Conservation (phyloP, 2,888 invertebrate genomes). For the Mermis nigrescens region DNA sequence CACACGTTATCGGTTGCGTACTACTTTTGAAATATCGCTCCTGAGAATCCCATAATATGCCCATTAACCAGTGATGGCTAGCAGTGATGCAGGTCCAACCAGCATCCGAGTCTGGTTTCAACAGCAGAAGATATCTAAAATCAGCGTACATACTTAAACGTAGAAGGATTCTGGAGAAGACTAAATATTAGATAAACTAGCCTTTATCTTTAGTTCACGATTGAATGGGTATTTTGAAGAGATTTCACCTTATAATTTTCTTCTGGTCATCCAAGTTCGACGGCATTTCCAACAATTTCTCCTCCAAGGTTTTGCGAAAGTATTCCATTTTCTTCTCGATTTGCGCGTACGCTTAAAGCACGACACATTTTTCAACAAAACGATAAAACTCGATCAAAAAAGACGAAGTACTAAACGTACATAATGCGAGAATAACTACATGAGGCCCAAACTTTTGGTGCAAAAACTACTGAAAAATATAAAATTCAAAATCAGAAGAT, state of each 20-base stretch:
- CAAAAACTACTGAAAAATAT: not conserved
- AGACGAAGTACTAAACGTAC: not conserved
- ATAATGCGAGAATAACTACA: not conserved
- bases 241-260: conserved; percentile 63
- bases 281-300: conserved; percentile 68
- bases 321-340: conserved; percentile 68
- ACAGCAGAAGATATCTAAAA: conserved; percentile 45
- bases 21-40: conserved; percentile 27
- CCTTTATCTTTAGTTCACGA: no score
- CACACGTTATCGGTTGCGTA: no score
- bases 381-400: not conserved
- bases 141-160: no score
- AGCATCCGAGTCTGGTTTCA: conserved; percentile 64
- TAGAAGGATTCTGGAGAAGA: no score
- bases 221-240: no score
- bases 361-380: not conserved
- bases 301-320: conserved; percentile 57
- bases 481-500: not conserved
- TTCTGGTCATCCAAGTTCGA: conserved; percentile 82
- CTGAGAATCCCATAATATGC: conserved; percentile 45
- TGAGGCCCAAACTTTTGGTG: not conserved
- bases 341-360: conserved; percentile 52
- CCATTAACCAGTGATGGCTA: conserved; percentile 57
- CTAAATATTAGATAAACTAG: no score
- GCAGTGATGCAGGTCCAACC: conserved; percentile 84